phyloP scores from a whole-genome alignment of 2,888 invertebrate genomes.

The Onthophagus sagittarius region DNA sequence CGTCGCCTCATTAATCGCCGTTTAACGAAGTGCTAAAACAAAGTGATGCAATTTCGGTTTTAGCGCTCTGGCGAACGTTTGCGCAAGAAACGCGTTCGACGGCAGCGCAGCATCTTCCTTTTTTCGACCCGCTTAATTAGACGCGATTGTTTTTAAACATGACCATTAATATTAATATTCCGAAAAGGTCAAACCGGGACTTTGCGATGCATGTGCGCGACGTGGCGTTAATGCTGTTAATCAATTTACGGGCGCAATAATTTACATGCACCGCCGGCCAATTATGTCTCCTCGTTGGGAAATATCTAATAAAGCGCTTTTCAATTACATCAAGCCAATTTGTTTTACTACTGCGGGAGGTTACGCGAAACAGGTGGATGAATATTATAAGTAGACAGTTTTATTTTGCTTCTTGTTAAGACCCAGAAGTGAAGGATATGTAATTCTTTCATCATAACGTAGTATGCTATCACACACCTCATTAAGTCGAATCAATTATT shows the following conservation, averaged over 20 bases:
- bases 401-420: too few species aligned
- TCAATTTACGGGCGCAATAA: background rate
- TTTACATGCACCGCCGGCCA: background rate
- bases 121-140: background rate
- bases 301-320: background rate
- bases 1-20: constrained; percentile 3
- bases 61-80: background rate
- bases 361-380: background rate
- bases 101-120: background rate
- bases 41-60: constrained; percentile 16
- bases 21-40: constrained; percentile 23
- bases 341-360: background rate
- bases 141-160: background rate
- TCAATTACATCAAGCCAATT: background rate
- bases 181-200: background rate
- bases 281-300: background rate
- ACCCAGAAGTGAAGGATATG: background rate
- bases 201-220: background rate
- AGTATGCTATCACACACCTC: background rate
- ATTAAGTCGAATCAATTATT: constrained; percentile 4
- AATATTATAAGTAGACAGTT: background rate
- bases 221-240: background rate
- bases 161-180: background rate
- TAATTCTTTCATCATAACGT: background rate
- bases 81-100: background rate